These are phyloP conservation scores for Hetaerina americana DNA, from an alignment of 1,140 invertebrate genomes.

Conservation along the genomic window DNA sequence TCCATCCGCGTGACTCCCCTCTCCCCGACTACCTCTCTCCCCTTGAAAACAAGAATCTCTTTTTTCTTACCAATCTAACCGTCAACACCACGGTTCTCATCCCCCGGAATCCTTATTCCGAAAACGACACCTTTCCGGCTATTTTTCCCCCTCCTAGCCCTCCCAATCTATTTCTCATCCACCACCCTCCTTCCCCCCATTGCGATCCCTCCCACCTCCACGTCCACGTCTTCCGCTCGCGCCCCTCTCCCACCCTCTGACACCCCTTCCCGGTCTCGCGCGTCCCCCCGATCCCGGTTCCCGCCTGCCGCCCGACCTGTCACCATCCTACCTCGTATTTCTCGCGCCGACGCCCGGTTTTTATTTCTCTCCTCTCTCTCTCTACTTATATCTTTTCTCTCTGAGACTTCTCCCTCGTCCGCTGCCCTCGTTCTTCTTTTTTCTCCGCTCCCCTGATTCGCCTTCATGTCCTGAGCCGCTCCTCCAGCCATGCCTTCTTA, in stretches of 20 bases:
- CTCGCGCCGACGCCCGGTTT: not conserved
- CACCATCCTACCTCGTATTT: not conserved
- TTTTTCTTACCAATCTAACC: not conserved
- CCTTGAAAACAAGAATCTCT: conserved; percentile 3
- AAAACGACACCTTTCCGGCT: not conserved
- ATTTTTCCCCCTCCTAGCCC: not conserved
- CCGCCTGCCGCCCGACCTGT: not conserved
- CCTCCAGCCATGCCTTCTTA: no score
- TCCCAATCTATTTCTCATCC: no score
- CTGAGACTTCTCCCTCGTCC: not conserved
- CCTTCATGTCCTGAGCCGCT: no score
- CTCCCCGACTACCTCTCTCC: not conserved
- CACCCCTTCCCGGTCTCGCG: no score
- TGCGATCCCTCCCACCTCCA: not conserved
- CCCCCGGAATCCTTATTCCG: not conserved
- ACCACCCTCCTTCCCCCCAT: not conserved
- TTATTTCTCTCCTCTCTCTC: not conserved
- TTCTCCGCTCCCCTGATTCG: no score
- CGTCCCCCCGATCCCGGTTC: no score
- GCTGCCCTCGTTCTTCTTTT: not conserved
- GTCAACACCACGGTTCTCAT: not conserved
- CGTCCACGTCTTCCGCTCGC: no score
- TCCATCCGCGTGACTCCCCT: not conserved
- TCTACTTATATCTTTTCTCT: not conserved
- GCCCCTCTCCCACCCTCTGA: not conserved